These are phyloP conservation scores for Formica aserva DNA, from an alignment of 2,888 invertebrate genomes.

Conservation along the genomic window DNA sequence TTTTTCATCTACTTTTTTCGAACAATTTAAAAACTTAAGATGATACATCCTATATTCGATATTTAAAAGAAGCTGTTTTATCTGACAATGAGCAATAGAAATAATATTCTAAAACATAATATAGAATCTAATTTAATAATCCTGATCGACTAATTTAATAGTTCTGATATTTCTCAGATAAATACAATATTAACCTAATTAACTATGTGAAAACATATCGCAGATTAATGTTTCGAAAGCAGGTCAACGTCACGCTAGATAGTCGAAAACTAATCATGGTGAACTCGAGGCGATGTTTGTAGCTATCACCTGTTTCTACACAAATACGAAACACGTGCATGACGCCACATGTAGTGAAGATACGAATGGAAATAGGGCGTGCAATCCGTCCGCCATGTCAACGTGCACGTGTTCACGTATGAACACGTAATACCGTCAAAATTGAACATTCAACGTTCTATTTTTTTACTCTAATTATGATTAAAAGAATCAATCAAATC, in stretches of 20 bases:
- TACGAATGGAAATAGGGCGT: slow-evolving; percentile 50
- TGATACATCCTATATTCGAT: not conserved
- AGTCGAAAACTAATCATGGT: slow-evolving; percentile 44
- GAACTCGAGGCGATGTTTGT: not conserved
- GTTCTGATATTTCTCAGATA: not conserved
- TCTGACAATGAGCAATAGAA: not conserved
- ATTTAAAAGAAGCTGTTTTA: not conserved
- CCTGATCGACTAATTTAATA: not conserved
- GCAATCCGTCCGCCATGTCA: slow-evolving; percentile 25
- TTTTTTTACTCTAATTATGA: not conserved
- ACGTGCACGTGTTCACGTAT: slow-evolving; percentile 27
- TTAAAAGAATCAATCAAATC: too few species aligned
- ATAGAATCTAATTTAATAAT: not conserved
- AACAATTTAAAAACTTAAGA: not conserved
- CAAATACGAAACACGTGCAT: not conserved
- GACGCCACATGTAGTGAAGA: slow-evolving; percentile 3
- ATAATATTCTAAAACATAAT: not conserved
- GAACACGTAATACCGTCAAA: not conserved
- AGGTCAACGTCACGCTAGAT: slow-evolving; percentile 32
- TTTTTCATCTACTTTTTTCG: not conserved
- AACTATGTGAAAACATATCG: not conserved
- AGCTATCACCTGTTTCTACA: slow-evolving; percentile 18
- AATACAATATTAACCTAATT: slow-evolving; percentile 22
- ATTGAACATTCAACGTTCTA: not conserved
- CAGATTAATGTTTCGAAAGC: slow-evolving; percentile 14